A percentile compares a stretch with the other conserved stretches of the same genome.
Conservation (phyloP, 2,888 invertebrate species). For the Pseudococcus viburni region DNA sequence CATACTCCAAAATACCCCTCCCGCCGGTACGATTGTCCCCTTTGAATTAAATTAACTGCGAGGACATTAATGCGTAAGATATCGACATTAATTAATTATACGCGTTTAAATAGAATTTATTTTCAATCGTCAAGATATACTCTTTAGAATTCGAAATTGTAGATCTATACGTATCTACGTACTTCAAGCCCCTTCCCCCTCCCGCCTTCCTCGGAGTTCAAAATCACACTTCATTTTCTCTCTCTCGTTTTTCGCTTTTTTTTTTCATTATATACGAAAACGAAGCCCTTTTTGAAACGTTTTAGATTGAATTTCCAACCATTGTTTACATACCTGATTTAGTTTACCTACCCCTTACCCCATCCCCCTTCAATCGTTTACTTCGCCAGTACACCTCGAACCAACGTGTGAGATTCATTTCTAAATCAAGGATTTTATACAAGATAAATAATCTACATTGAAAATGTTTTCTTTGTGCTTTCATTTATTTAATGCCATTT, state of each 20-base stretch:
- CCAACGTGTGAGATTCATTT: slow-evolving; percentile 11
- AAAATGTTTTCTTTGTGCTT: slow-evolving; percentile 16
- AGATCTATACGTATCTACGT: background rate
- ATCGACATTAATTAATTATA: slow-evolving; percentile 53
- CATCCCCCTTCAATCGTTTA: no score
- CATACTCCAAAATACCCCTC: background rate
- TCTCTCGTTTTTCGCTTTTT: background rate
- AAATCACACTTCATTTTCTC: background rate
- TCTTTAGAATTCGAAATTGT: background rate
- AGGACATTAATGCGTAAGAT: slow-evolving; percentile 34
- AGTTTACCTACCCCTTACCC: background rate
- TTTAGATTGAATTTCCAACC: slow-evolving; percentile 47
- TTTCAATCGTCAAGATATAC: slow-evolving; percentile 34
- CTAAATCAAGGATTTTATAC: background rate
- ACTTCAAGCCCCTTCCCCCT: background rate
- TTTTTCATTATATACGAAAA: slow-evolving; percentile 18
- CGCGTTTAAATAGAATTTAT: slow-evolving; percentile 51
- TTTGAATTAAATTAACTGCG: slow-evolving; percentile 36
- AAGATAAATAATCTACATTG: slow-evolving; percentile 16
- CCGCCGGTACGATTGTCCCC: background rate
- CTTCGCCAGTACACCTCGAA: background rate
- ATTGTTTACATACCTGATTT: slow-evolving; percentile 49
- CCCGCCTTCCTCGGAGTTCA: background rate
- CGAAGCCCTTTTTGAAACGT: slow-evolving; percentile 1
- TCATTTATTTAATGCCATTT: slow-evolving; percentile 45